A percentile compares a stretch with the other conserved stretches of the same genome.
phyloP scores from a whole-genome alignment of 2,113 vertebrate genomes.

The cattle (Bos taurus) region ARS-UCD2.0 NC_037328.1:146392001-146392500 shows the following conservation, averaged over 20 bases:
- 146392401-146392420: too few species aligned
- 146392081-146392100: background rate
- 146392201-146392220: constrained; percentile 41
- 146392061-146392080: too few species aligned
- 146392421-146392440: too few species aligned
- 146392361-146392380: too few species aligned
- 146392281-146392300: too few species aligned
- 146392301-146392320: too few species aligned
- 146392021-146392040: background rate
- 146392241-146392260: background rate
- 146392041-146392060: background rate
- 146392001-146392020: background rate
- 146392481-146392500: too few species aligned
- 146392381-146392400: too few species aligned
- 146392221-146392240: background rate
- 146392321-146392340: too few species aligned
- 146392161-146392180: background rate
- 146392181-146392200: background rate
- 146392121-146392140: background rate
- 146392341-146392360: too few species aligned
- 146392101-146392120: background rate
- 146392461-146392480: too few species aligned
- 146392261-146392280: background rate
- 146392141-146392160: background rate
- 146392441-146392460: too few species aligned